Conservation (phyloP, 1,140 invertebrate genomes). For the Aporrectodea caliginosa region DNA sequence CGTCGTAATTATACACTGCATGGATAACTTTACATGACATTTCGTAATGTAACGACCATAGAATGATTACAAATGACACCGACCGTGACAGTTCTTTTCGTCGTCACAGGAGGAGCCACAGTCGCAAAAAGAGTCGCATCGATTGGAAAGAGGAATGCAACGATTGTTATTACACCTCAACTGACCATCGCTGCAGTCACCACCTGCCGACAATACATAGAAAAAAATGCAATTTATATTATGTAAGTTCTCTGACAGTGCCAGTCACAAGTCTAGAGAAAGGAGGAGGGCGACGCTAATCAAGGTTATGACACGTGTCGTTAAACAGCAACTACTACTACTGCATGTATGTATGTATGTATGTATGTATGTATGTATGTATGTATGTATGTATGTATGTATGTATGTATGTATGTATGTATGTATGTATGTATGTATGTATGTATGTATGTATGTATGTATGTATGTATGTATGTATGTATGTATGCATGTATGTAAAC, state of each 20-base stretch:
- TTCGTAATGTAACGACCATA: too few species aligned
- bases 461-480: too few species aligned
- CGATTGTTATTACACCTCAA: neutral
- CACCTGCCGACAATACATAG: neutral
- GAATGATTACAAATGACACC: too few species aligned
- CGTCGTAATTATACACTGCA: too few species aligned
- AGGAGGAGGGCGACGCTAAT: too few species aligned
- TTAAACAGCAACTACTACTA: neutral
- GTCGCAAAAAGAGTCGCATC: neutral
- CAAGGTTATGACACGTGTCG: too few species aligned
- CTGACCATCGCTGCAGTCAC: neutral
- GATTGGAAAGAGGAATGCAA: neutral
- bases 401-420: slow-evolving; percentile 4
- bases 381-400: slow-evolving; percentile 5
- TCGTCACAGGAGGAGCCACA: neutral
- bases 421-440: too few species aligned
- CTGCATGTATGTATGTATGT: slow-evolving; percentile 1
- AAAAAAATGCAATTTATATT: too few species aligned
- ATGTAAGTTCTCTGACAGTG: too few species aligned
- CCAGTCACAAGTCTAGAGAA: too few species aligned
- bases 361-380: slow-evolving; percentile 4
- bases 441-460: too few species aligned
- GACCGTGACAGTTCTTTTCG: neutral
- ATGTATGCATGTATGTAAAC: neutral
- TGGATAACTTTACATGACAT: too few species aligned